Conservation (phyloP, 2,888 invertebrate genomes). For the Rutpela maculata region DNA sequence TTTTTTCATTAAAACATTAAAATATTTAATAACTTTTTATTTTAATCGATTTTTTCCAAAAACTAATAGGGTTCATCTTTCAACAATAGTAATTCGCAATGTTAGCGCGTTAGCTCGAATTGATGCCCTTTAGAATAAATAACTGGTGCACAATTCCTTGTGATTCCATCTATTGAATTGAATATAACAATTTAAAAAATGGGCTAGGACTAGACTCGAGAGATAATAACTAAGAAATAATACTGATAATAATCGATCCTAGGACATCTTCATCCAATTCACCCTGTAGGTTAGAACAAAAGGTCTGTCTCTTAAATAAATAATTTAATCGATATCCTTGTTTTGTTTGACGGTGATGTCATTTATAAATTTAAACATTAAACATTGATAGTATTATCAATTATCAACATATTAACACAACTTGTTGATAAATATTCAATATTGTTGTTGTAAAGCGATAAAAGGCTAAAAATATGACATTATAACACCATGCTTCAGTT, state of each 20-base stretch:
- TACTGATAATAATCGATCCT: neutral
- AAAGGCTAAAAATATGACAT: conserved; percentile 33
- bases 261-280: neutral
- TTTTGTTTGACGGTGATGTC: conserved; percentile 58
- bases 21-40: too few relatives aligned
- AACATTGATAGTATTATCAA: conserved; percentile 60
- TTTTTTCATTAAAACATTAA: too few relatives aligned
- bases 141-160: too few relatives aligned
- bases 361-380: conserved; percentile 61
- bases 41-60: too few relatives aligned
- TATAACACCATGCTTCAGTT: conserved; percentile 37
- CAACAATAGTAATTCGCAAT: too few relatives aligned
- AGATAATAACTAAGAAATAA: too few relatives aligned
- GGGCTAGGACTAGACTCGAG: too few relatives aligned
- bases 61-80: too few relatives aligned
- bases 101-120: too few relatives aligned
- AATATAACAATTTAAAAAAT: too few relatives aligned
- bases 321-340: conserved; percentile 50
- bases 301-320: conserved; percentile 22
- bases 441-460: conserved; percentile 36
- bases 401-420: conserved; percentile 62
- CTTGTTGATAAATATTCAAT: conserved; percentile 54
- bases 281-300: conserved; percentile 18
- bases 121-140: too few relatives aligned
- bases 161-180: too few relatives aligned